Evolutionary conservation across 1,140 invertebrate species (phyloP).

Genomic region (Triops cancriformis): DNA sequence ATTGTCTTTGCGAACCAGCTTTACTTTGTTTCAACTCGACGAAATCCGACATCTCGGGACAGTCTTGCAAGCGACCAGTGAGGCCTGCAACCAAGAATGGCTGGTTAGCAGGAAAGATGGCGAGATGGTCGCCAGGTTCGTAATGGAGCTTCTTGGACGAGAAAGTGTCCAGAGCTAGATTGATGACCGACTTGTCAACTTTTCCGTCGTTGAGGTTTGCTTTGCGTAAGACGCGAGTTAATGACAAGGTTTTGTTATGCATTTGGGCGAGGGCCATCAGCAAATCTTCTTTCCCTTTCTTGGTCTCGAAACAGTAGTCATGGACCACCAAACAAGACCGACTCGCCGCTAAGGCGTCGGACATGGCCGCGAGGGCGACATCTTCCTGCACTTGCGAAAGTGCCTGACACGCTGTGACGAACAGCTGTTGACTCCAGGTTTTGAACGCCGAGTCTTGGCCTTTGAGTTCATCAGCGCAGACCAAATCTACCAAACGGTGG

Average conservation of each 20-base stretch:
- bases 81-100: slow-evolving; percentile 68
- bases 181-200: slow-evolving; percentile 6
- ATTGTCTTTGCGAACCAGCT: background rate
- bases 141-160: slow-evolving; percentile 44
- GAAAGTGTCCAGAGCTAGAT: slow-evolving; percentile 19
- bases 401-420: background rate
- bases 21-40: background rate
- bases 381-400: background rate
- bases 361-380: background rate
- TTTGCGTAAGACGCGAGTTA: slow-evolving; percentile 18
- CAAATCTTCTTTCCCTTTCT: background rate
- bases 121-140: slow-evolving; percentile 85
- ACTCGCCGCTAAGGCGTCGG: background rate
- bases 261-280: background rate
- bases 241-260: background rate
- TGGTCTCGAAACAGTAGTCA: background rate
- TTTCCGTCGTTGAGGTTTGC: background rate
- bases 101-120: slow-evolving; percentile 77
- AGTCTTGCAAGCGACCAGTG: slow-evolving; percentile 50
- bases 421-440: slow-evolving; percentile 53
- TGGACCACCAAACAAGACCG: background rate
- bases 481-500: slow-evolving; percentile 68
- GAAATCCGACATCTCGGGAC: background rate
- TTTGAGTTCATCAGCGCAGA: slow-evolving; percentile 85
- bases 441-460: slow-evolving; percentile 90